These are phyloP conservation scores for Dicrostonyx torquatus DNA, from an alignment of 2,797 vertebrate genomes.

Conservation along the genomic window DNA sequence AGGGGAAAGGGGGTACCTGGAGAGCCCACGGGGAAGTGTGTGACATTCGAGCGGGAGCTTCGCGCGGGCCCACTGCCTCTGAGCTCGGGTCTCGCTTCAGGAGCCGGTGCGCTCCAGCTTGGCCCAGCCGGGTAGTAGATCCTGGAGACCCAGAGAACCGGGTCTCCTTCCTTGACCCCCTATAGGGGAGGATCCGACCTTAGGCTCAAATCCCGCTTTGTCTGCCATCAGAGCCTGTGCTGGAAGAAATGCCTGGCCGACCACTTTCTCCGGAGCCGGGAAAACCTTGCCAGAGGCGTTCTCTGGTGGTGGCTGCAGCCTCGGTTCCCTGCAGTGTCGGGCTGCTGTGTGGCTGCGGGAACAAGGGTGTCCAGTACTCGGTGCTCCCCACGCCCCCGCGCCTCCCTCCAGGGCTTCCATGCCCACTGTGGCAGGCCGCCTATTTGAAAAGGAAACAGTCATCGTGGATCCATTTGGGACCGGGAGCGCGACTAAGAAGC, in stretches of 20 bases:
- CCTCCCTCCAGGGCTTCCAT: background rate
- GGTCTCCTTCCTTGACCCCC: background rate
- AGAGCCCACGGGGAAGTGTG: background rate
- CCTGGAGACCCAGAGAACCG: background rate
- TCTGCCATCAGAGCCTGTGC: background rate
- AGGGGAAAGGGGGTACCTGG: background rate
- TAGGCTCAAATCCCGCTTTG: background rate
- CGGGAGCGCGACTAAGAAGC: slow-evolving; percentile 54
- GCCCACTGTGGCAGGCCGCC: background rate
- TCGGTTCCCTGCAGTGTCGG: background rate
- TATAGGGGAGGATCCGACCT: background rate
- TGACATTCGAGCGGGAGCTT: background rate
- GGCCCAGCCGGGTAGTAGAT: background rate
- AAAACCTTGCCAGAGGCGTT: background rate
- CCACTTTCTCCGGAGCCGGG: slow-evolving; percentile 47
- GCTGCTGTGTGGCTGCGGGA: background rate
- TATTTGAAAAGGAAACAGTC: slow-evolving; percentile 66
- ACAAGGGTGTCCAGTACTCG: background rate
- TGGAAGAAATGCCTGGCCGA: background rate
- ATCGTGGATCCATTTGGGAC: slow-evolving; percentile 63
- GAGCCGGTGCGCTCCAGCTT: background rate
- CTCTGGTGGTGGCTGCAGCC: background rate
- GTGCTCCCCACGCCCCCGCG: too few species aligned
- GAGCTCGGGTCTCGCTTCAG: background rate
- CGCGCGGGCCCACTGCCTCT: background rate